Evolutionary conservation across 2,797 vertebrate species (phyloP).

Genomic region (Paedocypris micromegethes): DNA sequence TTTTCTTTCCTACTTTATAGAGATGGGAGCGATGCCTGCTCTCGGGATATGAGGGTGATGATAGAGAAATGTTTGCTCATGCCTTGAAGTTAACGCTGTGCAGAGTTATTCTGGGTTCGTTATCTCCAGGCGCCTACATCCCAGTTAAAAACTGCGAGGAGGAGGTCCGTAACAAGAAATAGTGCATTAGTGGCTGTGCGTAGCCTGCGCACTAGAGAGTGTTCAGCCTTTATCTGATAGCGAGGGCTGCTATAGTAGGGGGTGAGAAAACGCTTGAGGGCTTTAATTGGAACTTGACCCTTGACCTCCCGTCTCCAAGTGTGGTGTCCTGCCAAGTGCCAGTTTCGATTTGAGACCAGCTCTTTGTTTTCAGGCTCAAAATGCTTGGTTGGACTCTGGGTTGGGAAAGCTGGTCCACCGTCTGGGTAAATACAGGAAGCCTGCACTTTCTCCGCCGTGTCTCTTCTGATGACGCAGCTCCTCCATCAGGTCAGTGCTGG

Average conservation of each 20-base stretch:
- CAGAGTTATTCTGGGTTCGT: conserved; percentile 61
- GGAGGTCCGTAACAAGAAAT: conserved; percentile 32
- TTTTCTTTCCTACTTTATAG: conserved; percentile 19
- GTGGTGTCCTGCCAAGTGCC: conserved; percentile 48
- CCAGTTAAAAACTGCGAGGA: conserved; percentile 36
- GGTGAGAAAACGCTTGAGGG: conserved; percentile 15
- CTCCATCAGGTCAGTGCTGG: conserved; percentile 50
- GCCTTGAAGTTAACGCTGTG: conserved; percentile 59
- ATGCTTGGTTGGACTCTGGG: background rate
- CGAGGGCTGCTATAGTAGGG: conserved; percentile 22
- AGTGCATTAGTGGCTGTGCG: conserved; percentile 39
- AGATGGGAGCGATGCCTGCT: conserved; percentile 10
- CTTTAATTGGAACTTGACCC: conserved; percentile 60
- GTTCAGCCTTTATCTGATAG: conserved; percentile 36
- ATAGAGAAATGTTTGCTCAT: conserved; percentile 60
- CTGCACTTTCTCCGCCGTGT: conserved; percentile 14
- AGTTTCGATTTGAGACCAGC: conserved; percentile 20
- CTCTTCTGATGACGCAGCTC: conserved; percentile 54
- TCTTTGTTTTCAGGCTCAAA: conserved; percentile 21
- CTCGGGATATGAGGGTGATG: conserved; percentile 28
- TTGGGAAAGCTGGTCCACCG: conserved; percentile 6
- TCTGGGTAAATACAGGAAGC: conserved; percentile 9
- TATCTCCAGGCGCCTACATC: conserved; percentile 60
- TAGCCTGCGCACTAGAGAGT: conserved; percentile 7
- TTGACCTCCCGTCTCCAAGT: conserved; percentile 52